These are phyloP conservation scores for Sarcophaga caerulescens DNA, from an alignment of 2,888 invertebrate genomes.

Conservation along the genomic window DNA sequence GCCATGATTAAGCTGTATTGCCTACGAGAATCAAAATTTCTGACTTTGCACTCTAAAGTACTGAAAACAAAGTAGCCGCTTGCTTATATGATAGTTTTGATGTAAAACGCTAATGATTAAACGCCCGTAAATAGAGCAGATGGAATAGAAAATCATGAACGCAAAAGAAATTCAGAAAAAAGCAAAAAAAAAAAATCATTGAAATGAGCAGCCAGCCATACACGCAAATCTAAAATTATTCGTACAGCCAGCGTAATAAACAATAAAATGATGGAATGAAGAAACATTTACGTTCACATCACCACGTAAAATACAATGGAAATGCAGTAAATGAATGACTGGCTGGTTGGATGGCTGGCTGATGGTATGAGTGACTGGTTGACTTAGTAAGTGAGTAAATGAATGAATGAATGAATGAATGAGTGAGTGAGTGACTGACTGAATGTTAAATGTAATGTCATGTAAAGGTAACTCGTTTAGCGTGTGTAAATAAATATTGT, in stretches of 20 bases:
- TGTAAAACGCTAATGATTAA: neutral
- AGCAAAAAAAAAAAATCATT: neutral
- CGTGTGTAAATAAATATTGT: conserved; percentile 27
- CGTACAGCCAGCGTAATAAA: neutral
- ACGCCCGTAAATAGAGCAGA: neutral
- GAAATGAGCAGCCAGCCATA: neutral
- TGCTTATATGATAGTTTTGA: neutral
- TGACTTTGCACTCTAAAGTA: no score
- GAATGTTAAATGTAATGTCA: conserved; percentile 37
- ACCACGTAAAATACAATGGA: neutral
- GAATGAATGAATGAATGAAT: neutral
- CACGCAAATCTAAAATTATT: conserved; percentile 38
- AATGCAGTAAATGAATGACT: neutral
- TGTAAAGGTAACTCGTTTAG: conserved; percentile 45
- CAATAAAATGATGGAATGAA: conserved; percentile 5
- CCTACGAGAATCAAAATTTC: no score
- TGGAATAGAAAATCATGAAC: neutral
- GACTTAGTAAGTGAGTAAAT: neutral
- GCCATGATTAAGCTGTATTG: no score
- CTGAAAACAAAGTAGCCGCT: no score
- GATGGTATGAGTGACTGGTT: conserved; percentile 4
- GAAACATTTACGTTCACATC: conserved; percentile 37
- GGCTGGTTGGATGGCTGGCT: neutral
- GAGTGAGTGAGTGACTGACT: conserved; percentile 6
- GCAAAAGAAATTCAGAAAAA: neutral